A percentile compares a stretch with the other conserved stretches of the same genome.
Evolutionary conservation across 2,113 vertebrate genomes (phyloP).

Genomic region (Labrus mixtus): DNA sequence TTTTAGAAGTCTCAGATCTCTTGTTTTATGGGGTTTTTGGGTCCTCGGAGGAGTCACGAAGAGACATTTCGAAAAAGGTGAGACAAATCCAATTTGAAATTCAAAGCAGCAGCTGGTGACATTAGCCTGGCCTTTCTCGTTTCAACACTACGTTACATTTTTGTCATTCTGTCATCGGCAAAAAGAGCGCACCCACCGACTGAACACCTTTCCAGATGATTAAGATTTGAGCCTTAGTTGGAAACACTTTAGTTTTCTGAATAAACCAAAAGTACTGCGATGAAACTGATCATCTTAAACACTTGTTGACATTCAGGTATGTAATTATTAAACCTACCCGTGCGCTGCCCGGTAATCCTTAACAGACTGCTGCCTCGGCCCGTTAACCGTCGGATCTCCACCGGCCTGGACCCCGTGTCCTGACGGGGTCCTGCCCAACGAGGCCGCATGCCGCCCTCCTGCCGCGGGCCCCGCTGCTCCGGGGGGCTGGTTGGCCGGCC

Average conservation of each 20-base stretch:
- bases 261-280: no score
- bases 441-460: slow-evolving; percentile 85
- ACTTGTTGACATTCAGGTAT: no score
- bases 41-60: not conserved
- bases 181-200: not conserved
- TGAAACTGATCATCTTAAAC: no score
- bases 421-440: slow-evolving; percentile 86
- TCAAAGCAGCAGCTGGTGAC: slow-evolving; percentile 7
- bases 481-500: slow-evolving; percentile 75
- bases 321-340: slow-evolving; percentile 23
- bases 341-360: slow-evolving; percentile 89
- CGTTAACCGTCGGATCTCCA: slow-evolving; percentile 87
- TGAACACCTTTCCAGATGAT: not conserved
- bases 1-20: not conserved
- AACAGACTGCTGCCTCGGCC: slow-evolving; percentile 87
- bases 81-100: not conserved
- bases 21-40: not conserved
- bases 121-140: slow-evolving; percentile 2
- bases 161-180: not conserved
- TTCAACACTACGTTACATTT: not conserved
- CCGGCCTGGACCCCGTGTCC: slow-evolving; percentile 80
- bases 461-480: slow-evolving; percentile 63
- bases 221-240: not conserved
- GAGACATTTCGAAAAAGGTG: slow-evolving; percentile 2
- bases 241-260: not conserved